Conservation (phyloP, 35 echinoderm and acorn worm genomes). For the Hemicentrotus pulcherrimus region DNA sequence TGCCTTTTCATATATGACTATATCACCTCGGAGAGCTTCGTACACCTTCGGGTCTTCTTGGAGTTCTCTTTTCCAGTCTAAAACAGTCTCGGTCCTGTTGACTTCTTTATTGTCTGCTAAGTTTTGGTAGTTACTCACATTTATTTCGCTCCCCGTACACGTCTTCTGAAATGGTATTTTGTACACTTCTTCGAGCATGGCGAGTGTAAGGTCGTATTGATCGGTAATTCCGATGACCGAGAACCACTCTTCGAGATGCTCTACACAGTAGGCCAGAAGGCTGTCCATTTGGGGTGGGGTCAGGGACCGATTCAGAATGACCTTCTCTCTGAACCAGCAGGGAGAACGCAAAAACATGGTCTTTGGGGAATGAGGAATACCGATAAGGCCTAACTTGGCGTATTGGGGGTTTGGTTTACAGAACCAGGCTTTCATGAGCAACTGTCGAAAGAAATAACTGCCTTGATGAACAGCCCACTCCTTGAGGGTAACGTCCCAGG, state of each 20-base stretch:
- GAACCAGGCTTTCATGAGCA: conserved; percentile 53
- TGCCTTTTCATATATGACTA: conserved; percentile 67
- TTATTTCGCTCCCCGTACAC: conserved; percentile 57
- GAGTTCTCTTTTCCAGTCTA: conserved; percentile 62
- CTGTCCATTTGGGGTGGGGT: conserved; percentile 34
- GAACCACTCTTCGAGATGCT: conserved; percentile 80
- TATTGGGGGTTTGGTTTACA: conserved; percentile 42
- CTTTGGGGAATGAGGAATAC: not conserved
- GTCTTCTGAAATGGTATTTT: conserved; percentile 58
- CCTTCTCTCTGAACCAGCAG: conserved; percentile 80
- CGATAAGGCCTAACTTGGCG: not conserved
- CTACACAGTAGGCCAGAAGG: conserved; percentile 56
- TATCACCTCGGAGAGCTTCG: conserved; percentile 59
- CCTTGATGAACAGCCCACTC: conserved; percentile 75
- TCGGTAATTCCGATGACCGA: conserved; percentile 66
- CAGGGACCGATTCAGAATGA: conserved; percentile 64
- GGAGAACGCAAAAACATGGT: conserved; percentile 25
- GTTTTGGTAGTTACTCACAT: conserved; percentile 68
- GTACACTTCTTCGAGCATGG: conserved; percentile 74
- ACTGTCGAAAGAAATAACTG: conserved; percentile 75
- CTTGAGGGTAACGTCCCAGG: conserved; percentile 54
- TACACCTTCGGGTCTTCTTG: conserved; percentile 59
- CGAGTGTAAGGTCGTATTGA: conserved; percentile 66
- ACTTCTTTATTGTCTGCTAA: conserved; percentile 35
- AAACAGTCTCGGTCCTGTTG: not conserved